Evolutionary conservation across 2,888 invertebrate genomes (phyloP).

Genomic region (Dryobota labecula): DNA sequence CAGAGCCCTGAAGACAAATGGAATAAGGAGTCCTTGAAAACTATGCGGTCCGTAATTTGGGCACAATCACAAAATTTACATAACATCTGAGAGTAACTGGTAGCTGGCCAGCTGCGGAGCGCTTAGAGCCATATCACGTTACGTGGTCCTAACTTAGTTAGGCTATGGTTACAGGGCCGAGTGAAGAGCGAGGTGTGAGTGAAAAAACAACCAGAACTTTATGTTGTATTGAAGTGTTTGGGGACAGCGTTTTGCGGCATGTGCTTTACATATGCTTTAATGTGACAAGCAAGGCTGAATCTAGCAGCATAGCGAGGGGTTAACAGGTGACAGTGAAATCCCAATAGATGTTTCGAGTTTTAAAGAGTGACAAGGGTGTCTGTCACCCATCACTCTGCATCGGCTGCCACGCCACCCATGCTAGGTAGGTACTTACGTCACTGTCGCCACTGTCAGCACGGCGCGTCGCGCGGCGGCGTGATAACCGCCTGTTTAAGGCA

Average conservation of each 20-base stretch:
- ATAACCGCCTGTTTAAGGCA: no score
- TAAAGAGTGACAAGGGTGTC: not conserved
- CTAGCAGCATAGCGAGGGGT: not conserved
- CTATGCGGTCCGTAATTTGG: constrained; percentile 43
- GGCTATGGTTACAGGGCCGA: not conserved
- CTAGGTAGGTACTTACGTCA: not conserved
- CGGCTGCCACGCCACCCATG: not conserved
- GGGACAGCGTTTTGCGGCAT: no score
- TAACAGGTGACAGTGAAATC: not conserved
- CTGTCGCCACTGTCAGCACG: not conserved
- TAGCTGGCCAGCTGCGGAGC: constrained; percentile 42
- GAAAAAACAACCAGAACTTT: constrained; percentile 4
- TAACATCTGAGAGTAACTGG: constrained; percentile 37
- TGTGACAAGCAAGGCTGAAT: not conserved
- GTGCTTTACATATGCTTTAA: not conserved
- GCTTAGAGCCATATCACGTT: constrained; percentile 46
- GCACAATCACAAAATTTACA: constrained; percentile 50
- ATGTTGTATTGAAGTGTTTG: not conserved
- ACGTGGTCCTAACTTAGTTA: constrained; percentile 38
- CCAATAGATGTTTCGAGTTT: not conserved
- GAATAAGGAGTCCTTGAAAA: constrained; percentile 43
- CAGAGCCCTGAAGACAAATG: constrained; percentile 20
- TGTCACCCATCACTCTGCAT: not conserved
- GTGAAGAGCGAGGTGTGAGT: not conserved
- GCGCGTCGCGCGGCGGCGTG: no score